Evolutionary conservation across 2,797 vertebrate species (phyloP).

Genomic region (Galagoides demidoff): DNA sequence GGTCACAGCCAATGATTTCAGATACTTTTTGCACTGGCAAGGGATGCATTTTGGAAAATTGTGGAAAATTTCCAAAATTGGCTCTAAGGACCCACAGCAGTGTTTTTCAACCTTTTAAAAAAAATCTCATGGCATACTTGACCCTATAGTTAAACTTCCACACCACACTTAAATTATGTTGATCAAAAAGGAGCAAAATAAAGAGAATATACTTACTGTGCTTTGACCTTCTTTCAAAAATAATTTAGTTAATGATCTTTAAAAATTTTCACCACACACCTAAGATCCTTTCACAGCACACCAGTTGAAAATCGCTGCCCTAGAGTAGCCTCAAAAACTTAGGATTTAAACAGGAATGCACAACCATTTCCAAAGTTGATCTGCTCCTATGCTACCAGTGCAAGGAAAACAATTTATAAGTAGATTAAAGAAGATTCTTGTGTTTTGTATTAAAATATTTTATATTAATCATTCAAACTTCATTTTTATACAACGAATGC

Average conservation of each 20-base stretch:
- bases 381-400: background rate
- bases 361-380: background rate
- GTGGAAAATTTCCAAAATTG: background rate
- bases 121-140: no score
- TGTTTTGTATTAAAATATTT: conserved; percentile 71
- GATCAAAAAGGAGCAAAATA: no score
- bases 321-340: background rate
- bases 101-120: no score
- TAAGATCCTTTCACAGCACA: no score
- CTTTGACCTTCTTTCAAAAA: no score
- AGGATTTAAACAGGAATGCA: background rate
- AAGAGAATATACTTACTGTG: no score
- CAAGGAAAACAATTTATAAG: background rate
- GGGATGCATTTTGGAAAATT: background rate
- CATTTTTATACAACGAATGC: conserved; percentile 54
- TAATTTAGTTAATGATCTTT: no score
- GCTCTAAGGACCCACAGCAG: background rate
- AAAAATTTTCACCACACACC: no score
- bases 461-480: conserved; percentile 78
- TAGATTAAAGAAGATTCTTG: background rate
- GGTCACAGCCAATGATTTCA: background rate
- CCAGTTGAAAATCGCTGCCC: no score
- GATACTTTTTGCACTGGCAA: no score
- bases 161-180: no score
- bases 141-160: no score